Conservation (phyloP, 2,888 invertebrate genomes). For the Trypoxylon attenuatum region DNA sequence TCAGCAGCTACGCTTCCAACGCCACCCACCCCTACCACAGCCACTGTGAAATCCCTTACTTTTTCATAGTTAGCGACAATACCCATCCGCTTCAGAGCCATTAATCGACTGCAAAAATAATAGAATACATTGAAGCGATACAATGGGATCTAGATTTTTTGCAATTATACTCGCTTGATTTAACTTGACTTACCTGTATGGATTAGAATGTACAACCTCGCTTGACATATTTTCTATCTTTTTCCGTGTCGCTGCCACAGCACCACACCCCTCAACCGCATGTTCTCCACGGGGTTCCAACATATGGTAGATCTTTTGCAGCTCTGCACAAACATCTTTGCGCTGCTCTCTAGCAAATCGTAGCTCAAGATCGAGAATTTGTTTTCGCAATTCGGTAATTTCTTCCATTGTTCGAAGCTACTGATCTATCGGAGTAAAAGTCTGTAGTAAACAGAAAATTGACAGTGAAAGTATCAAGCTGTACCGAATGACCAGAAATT, state of each 20-base stretch:
- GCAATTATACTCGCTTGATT: not conserved
- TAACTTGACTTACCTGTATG: constrained; percentile 85
- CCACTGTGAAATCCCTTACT: constrained; percentile 91
- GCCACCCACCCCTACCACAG: constrained; percentile 97
- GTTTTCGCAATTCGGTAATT: constrained; percentile 76
- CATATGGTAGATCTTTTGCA: constrained; percentile 90
- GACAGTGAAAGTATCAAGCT: too few relatives aligned
- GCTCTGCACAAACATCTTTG: constrained; percentile 68
- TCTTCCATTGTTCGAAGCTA: not conserved
- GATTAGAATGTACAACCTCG: constrained; percentile 98
- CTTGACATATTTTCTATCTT: constrained; percentile 94
- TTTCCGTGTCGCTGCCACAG: constrained; percentile 76
- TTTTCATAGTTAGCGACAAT: constrained; percentile 98
- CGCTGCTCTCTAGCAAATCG: constrained; percentile 77
- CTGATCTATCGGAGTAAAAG: too few relatives aligned
- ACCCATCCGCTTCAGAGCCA: constrained; percentile 99
- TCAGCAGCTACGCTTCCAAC: constrained; percentile 99
- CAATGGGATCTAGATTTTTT: not conserved
- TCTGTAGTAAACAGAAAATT: too few relatives aligned
- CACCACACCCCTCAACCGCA: too few relatives aligned
- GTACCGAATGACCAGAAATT: too few relatives aligned
- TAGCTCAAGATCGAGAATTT: constrained; percentile 80
- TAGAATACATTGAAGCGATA: not conserved
- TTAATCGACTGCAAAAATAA: constrained; percentile 85
- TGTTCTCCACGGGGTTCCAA: too few relatives aligned